Evolutionary conservation across 2,888 invertebrate species (phyloP).

Genomic region (Agriopis marginaria): DNA sequence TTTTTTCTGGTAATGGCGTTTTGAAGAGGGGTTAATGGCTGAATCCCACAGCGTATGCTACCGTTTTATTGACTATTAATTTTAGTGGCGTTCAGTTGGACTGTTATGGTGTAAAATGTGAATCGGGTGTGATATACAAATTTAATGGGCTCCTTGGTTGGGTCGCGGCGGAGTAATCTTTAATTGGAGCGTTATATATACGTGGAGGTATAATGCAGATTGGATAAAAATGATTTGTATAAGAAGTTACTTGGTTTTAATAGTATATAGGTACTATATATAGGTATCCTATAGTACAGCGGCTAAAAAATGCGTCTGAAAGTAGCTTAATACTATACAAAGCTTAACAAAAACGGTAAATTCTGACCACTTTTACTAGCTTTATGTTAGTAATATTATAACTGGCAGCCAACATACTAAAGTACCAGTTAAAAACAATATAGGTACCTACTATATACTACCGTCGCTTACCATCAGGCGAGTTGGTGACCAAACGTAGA

Average conservation of each 20-base stretch:
- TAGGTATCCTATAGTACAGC: too few relatives aligned
- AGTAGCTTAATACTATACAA: too few relatives aligned
- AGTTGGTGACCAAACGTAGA: too few relatives aligned
- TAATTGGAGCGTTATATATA: conserved; percentile 42
- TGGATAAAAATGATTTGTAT: conserved; percentile 3
- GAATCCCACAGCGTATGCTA: conserved; percentile 67
- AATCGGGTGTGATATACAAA: conserved; percentile 48
- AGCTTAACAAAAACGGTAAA: too few relatives aligned
- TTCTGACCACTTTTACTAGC: too few relatives aligned
- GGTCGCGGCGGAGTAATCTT: conserved; percentile 38
- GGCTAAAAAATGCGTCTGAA: too few relatives aligned
- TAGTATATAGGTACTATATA: too few relatives aligned
- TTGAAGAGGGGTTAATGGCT: conserved; percentile 71
- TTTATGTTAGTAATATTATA: too few relatives aligned
- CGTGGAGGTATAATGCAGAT: conserved; percentile 3
- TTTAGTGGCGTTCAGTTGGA: conserved; percentile 51
- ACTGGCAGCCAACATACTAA: too few relatives aligned
- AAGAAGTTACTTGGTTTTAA: neutral
- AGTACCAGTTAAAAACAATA: too few relatives aligned
- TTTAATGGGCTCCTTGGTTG: conserved; percentile 49
- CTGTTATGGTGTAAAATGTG: conserved; percentile 53
- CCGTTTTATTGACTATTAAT: conserved; percentile 81
- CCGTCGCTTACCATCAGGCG: too few relatives aligned
- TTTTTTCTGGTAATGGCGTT: conserved; percentile 66
- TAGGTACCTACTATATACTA: too few relatives aligned